Evolutionary conservation across 2,888 invertebrate genomes (phyloP).

Genomic region (Stenodema calcarata): DNA sequence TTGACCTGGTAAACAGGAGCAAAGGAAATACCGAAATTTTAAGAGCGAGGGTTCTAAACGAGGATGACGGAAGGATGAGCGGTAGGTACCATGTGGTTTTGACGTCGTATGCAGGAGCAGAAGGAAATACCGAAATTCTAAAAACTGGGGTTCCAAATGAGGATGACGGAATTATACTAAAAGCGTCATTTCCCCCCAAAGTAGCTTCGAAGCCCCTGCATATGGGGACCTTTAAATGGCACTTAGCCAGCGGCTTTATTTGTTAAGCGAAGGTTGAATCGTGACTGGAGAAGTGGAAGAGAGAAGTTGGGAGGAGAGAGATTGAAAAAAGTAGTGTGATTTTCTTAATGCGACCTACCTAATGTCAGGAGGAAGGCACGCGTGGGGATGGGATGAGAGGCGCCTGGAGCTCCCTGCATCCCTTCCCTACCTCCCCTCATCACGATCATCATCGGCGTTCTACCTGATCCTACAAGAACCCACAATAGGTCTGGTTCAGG

Average conservation of each 20-base stretch:
- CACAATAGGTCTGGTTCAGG: slow-evolving; percentile 6
- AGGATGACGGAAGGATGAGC: too few species aligned
- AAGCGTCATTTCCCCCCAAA: slow-evolving; percentile 23
- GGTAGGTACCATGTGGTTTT: too few species aligned
- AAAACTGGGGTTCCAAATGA: not conserved
- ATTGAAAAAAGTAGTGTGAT: slow-evolving; percentile 30
- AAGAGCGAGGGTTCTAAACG: too few species aligned
- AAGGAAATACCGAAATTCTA: not conserved
- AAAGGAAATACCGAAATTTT: too few species aligned
- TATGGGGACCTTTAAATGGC: slow-evolving; percentile 22
- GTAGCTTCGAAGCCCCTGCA: not conserved
- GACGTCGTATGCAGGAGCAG: not conserved
- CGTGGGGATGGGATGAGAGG: slow-evolving; percentile 12
- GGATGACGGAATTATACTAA: slow-evolving; percentile 14
- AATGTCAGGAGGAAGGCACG: slow-evolving; percentile 26
- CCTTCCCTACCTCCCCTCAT: not conserved
- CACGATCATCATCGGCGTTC: not conserved
- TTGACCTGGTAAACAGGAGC: too few species aligned
- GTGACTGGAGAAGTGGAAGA: slow-evolving; percentile 14
- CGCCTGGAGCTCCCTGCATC: not conserved
- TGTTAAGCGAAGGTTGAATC: slow-evolving; percentile 20
- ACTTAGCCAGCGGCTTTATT: slow-evolving; percentile 26
- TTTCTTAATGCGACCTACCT: slow-evolving; percentile 34
- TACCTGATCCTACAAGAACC: slow-evolving; percentile 3
- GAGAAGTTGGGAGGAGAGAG: not conserved